These are phyloP conservation scores for Suncus etruscus DNA, from an alignment of 2,113 vertebrate genomes.

Conservation along the genomic window DNA sequence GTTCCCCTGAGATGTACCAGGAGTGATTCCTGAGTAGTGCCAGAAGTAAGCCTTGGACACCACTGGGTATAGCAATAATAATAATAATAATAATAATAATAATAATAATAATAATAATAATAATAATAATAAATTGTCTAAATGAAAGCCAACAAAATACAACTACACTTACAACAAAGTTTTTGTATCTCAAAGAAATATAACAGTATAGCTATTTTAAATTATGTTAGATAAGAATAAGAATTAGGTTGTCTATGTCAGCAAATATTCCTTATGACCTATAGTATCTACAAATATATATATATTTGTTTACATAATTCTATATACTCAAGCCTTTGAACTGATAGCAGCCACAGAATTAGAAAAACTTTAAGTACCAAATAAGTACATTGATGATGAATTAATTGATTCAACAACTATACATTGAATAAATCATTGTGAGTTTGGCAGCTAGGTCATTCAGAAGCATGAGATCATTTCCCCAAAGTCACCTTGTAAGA, in stretches of 20 bases:
- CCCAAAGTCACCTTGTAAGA: not conserved
- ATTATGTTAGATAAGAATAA: not conserved
- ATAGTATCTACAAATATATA: too few species aligned
- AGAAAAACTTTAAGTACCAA: not conserved
- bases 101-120: too few species aligned
- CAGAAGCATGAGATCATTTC: slow-evolving; percentile 42
- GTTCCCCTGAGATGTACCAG: too few species aligned
- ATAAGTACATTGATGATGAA: not conserved
- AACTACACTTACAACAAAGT: not conserved
- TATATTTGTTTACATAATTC: not conserved
- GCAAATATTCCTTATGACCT: not conserved
- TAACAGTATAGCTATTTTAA: not conserved
- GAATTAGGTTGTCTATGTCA: not conserved
- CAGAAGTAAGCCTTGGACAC: too few species aligned
- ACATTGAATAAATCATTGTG: not conserved
- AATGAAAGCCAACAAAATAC: too few species aligned
- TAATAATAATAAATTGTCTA: too few species aligned
- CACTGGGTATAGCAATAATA: too few species aligned
- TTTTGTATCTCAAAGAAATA: not conserved
- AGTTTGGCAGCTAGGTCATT: not conserved
- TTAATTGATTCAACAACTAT: slow-evolving; percentile 29
- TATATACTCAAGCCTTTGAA: not conserved
- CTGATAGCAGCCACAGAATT: not conserved
- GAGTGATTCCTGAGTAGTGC: too few species aligned
- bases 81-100: too few species aligned